A percentile compares a stretch with the other conserved stretches of the same genome.
Evolutionary conservation across 2,888 invertebrate species (phyloP).

Genomic region (Onchidella celtica): DNA sequence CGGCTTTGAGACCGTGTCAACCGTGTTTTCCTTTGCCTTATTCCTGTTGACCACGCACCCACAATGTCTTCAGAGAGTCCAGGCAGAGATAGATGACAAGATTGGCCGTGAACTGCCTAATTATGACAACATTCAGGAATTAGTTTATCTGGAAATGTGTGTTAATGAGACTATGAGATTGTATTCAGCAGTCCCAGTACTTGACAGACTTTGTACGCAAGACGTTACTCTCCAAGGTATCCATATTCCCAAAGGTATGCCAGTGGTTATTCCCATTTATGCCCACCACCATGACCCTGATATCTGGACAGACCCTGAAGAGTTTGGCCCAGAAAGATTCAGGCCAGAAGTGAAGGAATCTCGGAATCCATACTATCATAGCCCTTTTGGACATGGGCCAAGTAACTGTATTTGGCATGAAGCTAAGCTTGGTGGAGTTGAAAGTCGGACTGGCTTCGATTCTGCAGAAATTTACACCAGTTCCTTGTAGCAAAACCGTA

Average conservation of each 20-base stretch:
- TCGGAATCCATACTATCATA: slow-evolving; percentile 19
- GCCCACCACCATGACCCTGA: slow-evolving; percentile 55
- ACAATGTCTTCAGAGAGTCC: slow-evolving; percentile 18
- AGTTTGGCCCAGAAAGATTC: slow-evolving; percentile 56
- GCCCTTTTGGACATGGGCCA: slow-evolving; percentile 40
- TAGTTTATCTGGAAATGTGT: slow-evolving; percentile 61
- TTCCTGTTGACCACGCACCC: slow-evolving; percentile 36
- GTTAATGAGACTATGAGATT: slow-evolving; percentile 57
- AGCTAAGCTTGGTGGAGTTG: slow-evolving; percentile 26
- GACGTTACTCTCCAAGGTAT: slow-evolving; percentile 53
- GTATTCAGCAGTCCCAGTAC: slow-evolving; percentile 53
- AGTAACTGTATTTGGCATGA: slow-evolving; percentile 43
- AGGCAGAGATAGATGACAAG: slow-evolving; percentile 53
- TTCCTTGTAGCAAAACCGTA: slow-evolving; percentile 35
- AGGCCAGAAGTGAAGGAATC: background rate
- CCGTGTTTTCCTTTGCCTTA: slow-evolving; percentile 16
- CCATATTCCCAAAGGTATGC: slow-evolving; percentile 52
- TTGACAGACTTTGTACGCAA: slow-evolving; percentile 42
- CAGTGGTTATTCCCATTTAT: slow-evolving; percentile 51
- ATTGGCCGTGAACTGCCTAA: slow-evolving; percentile 43
- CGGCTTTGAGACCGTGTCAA: slow-evolving; percentile 39
- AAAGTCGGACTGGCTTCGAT: slow-evolving; percentile 24
- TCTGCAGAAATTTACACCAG: slow-evolving; percentile 7
- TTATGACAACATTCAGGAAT: slow-evolving; percentile 53
- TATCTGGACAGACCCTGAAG: slow-evolving; percentile 54